Evolutionary conservation across 2,113 vertebrate species (phyloP).

Genomic region (Antechinus stuartii): DNA sequence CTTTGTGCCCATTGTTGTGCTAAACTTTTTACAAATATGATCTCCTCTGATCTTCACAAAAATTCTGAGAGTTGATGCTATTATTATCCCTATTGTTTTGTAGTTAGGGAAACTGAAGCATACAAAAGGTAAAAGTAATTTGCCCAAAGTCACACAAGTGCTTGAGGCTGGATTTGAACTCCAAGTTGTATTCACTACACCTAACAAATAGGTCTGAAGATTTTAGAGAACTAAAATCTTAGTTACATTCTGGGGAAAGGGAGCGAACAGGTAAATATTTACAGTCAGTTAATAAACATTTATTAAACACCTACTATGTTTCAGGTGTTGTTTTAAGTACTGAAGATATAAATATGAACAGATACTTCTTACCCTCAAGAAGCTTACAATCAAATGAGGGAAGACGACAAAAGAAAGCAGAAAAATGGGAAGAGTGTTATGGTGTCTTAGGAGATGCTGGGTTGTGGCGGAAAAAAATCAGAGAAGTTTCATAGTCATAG

Average conservation of each 20-base stretch:
- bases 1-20: not conserved
- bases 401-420: not conserved
- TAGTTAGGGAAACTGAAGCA: not conserved
- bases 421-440: not conserved
- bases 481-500: not conserved
- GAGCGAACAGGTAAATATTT: not conserved
- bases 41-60: not conserved
- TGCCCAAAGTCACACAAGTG: not conserved
- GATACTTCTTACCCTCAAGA: not conserved
- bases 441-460: not conserved
- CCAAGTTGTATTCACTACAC: not conserved
- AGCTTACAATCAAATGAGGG: not conserved
- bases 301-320: not conserved
- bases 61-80: not conserved
- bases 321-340: not conserved
- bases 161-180: not conserved
- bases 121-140: not conserved
- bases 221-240: not conserved
- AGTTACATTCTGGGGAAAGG: not conserved
- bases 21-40: not conserved
- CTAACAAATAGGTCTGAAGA: not conserved
- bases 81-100: not conserved
- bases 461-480: not conserved
- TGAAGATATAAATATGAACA: not conserved
- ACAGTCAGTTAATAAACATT: not conserved